A percentile compares a stretch with the other conserved stretches of the same genome.
These are phyloP conservation scores for Dolomedes plantarius DNA, from an alignment of 2,888 invertebrate species.

Conservation along the genomic window DNA sequence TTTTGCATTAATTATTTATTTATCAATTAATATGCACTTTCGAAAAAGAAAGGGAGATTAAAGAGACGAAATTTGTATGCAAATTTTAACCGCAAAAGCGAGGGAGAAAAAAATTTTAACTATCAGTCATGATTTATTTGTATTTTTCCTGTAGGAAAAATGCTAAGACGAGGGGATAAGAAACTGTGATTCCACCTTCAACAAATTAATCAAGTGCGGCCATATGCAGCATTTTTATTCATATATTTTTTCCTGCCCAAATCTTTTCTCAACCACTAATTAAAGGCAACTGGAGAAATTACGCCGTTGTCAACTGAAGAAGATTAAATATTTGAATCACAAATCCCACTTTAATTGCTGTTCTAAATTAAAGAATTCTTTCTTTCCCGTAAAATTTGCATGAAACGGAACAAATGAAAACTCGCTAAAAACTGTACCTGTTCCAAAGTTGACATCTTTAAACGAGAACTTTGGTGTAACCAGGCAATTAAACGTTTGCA, in stretches of 20 bases:
- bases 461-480: constrained; percentile 17
- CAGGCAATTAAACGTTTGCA: constrained; percentile 57
- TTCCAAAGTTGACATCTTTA: neutral
- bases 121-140: neutral
- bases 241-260: neutral
- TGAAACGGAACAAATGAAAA: constrained; percentile 20
- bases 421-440: constrained; percentile 3
- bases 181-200: neutral
- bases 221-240: neutral
- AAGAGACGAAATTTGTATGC: neutral
- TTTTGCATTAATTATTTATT: neutral
- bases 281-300: constrained; percentile 57
- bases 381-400: constrained; percentile 24
- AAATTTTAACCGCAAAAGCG: neutral
- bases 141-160: neutral
- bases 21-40: neutral
- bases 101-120: neutral
- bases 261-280: constrained; percentile 52
- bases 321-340: constrained; percentile 59
- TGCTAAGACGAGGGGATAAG: neutral
- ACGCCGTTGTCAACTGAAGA: constrained; percentile 25
- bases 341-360: constrained; percentile 67
- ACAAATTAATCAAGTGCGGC: neutral
- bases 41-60: neutral
- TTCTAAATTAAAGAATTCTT: constrained; percentile 59